These are phyloP conservation scores for Dasypus novemcinctus DNA, from an alignment of 2,113 vertebrate species.

Conservation along the genomic window DNA sequence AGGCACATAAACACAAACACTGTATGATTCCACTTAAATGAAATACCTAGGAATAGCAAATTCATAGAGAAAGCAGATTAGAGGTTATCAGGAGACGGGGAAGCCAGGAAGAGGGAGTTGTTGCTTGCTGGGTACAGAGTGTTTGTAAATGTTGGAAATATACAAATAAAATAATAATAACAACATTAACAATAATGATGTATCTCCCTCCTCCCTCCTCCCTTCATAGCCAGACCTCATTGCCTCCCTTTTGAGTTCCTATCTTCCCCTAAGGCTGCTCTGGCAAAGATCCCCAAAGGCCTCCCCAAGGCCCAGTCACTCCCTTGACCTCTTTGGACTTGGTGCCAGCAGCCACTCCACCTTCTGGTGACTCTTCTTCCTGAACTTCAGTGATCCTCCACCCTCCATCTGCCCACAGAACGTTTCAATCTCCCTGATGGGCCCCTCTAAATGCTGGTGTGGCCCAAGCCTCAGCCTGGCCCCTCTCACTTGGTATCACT, in stretches of 20 bases:
- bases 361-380: not conserved
- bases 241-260: not conserved
- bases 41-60: no score
- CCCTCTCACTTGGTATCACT: not conserved
- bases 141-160: no score
- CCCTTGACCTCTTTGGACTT: not conserved
- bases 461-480: not conserved
- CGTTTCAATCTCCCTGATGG: not conserved
- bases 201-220: not conserved
- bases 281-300: not conserved
- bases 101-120: no score
- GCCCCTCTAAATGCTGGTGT: rapidly evolving
- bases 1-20: no score
- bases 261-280: not conserved
- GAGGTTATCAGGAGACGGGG: no score
- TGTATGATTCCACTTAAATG: no score
- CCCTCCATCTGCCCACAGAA: not conserved
- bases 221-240: not conserved
- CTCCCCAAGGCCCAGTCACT: not conserved
- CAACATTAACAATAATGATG: no score
- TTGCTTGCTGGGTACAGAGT: no score
- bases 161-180: no score
- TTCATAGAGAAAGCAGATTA: no score
- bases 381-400: not conserved
- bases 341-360: not conserved